These are phyloP conservation scores for Hemithea aestivaria DNA, from an alignment of 2,888 invertebrate genomes.

Conservation along the genomic window DNA sequence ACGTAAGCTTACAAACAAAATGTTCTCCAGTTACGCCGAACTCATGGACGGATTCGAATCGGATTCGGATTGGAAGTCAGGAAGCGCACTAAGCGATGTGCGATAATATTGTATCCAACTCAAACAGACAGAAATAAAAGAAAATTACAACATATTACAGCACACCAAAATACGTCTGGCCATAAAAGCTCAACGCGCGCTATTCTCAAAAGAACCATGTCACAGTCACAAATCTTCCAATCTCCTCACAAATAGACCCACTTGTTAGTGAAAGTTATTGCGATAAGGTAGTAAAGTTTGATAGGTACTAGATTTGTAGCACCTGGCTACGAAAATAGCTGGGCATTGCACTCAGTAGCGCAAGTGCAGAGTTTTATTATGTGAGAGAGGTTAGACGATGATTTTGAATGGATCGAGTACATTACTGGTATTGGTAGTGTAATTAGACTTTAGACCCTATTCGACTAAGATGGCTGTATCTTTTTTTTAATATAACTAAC, in stretches of 20 bases:
- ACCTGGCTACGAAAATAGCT: constrained; percentile 59
- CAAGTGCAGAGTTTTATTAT: constrained; percentile 33
- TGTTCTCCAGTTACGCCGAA: no score
- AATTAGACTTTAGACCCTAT: neutral
- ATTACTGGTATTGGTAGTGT: constrained; percentile 13
- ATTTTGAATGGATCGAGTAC: constrained; percentile 9
- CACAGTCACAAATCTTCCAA: no score
- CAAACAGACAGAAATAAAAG: neutral
- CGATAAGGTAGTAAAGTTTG: no score
- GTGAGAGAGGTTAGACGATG: neutral
- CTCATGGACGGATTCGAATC: no score
- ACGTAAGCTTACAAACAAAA: no score
- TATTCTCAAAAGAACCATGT: constrained; percentile 1
- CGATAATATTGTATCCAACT: no score
- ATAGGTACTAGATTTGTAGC: constrained; percentile 17
- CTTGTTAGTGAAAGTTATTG: no score
- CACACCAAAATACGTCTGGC: constrained; percentile 6
- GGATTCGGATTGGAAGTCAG: no score
- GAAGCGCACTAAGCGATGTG: no score
- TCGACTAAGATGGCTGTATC: no score
- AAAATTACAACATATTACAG: neutral
- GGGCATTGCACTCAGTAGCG: constrained; percentile 57
- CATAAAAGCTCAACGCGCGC: constrained; percentile 2
- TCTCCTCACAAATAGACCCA: no score
- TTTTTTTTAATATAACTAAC: no score